Evolutionary conservation across 2,113 vertebrate genomes (phyloP), one percentile per base, ranked within the genome.

Genomic region (Anhinga rufa): DNA sequence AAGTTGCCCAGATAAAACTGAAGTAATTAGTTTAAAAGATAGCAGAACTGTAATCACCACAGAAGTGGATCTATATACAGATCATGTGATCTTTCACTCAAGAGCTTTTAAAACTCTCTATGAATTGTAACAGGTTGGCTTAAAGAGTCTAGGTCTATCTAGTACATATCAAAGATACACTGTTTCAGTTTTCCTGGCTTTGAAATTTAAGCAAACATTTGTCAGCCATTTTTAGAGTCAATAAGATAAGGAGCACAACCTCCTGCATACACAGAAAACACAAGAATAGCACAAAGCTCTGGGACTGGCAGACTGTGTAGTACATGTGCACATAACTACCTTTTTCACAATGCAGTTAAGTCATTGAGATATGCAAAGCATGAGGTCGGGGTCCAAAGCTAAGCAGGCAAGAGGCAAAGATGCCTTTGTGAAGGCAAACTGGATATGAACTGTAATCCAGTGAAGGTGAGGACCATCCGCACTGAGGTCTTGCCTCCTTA

Each of bases 261-360:
- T 49, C 64, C 31, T 4, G 14, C 31, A 49, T 13, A 20, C 20
- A 42, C n/a, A 57, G 57, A 55, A 57, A 64, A 49, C 57, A 42
- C 28, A 21, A 29, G 71, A 54, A n/a, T 6, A 49, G 64, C 49
- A 16, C 19, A 44, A 54, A 60, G 38, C 55, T 55, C 34, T n/a
- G 24, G 48, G 54, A 31, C 49, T 28, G n/a, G n/a, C 40, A 32
- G 31, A 40, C 44, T 10, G 12, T 49, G 42, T 9, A 60, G 64
- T 21, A 48, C 9, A 9, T 6, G 19, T 3, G 15, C 71, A 49
- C 1, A 1, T 31, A n/a, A 49, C 14, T 32, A 9, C 6, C 3
- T 28, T 44, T 46, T 86, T 10, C 66, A 40, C 34, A 25, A 20
- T 4, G 19, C 44, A 4, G 2, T 34, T 57, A 58, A 5, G 18